Conservation (phyloP, 2,888 invertebrate genomes). For the Eupsilia transversa region DNA sequence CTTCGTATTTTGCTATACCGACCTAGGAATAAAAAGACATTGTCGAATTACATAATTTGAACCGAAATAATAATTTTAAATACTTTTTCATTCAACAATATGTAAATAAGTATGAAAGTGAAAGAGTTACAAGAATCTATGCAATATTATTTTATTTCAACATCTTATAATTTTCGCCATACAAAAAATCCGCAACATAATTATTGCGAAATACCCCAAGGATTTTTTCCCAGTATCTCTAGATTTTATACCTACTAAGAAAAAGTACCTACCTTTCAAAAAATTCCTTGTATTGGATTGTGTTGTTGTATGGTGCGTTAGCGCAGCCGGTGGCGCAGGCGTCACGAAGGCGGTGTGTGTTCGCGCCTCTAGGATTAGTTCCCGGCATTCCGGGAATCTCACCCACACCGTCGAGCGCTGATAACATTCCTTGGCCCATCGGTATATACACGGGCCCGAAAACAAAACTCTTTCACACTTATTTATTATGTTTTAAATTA, state of each 20-base stretch:
- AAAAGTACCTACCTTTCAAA: not conserved
- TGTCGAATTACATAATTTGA: not conserved
- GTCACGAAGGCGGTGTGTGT: slow-evolving; percentile 66
- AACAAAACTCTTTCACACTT: slow-evolving; percentile 47
- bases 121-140: not conserved
- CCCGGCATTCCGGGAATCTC: slow-evolving; percentile 71
- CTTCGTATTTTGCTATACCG: not conserved
- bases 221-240: not conserved
- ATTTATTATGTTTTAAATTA: slow-evolving; percentile 38
- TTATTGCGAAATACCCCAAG: not conserved
- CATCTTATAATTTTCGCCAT: not conserved
- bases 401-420: slow-evolving; percentile 59
- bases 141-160: not conserved
- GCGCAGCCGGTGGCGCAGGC: slow-evolving; percentile 59
- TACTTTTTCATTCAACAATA: too few relatives aligned
- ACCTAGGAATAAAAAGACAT: not conserved
- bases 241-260: not conserved
- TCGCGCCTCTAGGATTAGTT: slow-evolving; percentile 71
- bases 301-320: slow-evolving; percentile 27
- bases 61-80: not conserved
- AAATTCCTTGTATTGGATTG: slow-evolving; percentile 21
- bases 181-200: slow-evolving; percentile 3
- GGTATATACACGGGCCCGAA: slow-evolving; percentile 34
- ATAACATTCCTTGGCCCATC: slow-evolving; percentile 66
- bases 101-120: not conserved